phyloP scores from a whole-genome alignment of 2,797 vertebrate species.

The Mus spretus region DNA sequence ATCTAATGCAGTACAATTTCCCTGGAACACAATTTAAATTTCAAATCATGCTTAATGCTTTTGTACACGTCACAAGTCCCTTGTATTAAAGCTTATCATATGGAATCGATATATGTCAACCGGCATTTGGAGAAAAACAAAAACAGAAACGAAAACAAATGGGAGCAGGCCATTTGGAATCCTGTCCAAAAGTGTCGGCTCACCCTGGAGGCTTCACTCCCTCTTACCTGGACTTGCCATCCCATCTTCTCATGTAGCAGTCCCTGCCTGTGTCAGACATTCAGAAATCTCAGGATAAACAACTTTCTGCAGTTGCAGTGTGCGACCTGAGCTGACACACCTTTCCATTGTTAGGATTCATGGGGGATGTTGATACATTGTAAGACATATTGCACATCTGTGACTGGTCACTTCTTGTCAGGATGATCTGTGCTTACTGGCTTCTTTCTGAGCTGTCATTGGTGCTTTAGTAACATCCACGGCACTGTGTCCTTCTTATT shows the following conservation, averaged over 20 bases:
- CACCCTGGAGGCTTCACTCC: neutral
- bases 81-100: constrained; percentile 69
- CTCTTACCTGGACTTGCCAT: constrained; percentile 56
- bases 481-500: neutral
- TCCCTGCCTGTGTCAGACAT: constrained; percentile 41
- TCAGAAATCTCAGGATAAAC: constrained; percentile 22
- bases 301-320: neutral
- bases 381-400: neutral
- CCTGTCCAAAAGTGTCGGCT: neutral
- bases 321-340: neutral
- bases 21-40: constrained; percentile 78
- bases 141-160: neutral
- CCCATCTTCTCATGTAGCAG: constrained; percentile 47
- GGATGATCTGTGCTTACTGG: constrained; percentile 36
- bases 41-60: constrained; percentile 78
- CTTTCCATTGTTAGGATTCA: constrained; percentile 17
- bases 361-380: neutral
- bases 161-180: constrained; percentile 48
- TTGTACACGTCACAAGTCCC: constrained; percentile 57
- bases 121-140: constrained; percentile 28
- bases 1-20: constrained; percentile 70
- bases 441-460: neutral
- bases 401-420: neutral
- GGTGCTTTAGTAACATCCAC: neutral
- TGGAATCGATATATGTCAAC: constrained; percentile 67